phyloP scores from a whole-genome alignment of 2,888 invertebrate genomes.

The Margaritifera margaritifera region DNA sequence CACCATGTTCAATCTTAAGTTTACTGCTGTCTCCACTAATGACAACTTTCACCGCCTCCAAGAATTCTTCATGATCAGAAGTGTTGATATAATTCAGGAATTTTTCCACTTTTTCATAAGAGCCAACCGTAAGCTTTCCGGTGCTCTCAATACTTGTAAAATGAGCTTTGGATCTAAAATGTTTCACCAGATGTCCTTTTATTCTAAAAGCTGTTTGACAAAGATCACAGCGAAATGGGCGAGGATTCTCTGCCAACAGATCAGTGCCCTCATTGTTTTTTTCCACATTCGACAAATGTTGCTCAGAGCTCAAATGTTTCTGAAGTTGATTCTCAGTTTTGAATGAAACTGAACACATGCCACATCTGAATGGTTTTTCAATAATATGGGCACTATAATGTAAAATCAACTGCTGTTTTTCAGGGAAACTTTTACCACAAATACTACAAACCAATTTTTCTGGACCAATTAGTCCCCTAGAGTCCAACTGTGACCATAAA shows the following conservation, averaged over 20 bases:
- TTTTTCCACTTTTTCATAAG: slow-evolving; percentile 91
- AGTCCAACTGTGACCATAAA: slow-evolving; percentile 1
- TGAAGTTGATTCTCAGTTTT: slow-evolving; percentile 91
- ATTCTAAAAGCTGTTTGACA: slow-evolving; percentile 95
- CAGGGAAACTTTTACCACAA: slow-evolving; percentile 69
- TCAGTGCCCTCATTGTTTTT: slow-evolving; percentile 35
- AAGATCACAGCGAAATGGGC: slow-evolving; percentile 96
- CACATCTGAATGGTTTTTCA: slow-evolving; percentile 90
- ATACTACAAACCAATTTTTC: slow-evolving; percentile 23
- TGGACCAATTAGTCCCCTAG: not conserved
- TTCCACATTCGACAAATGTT: slow-evolving; percentile 86
- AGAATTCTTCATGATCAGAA: slow-evolving; percentile 76
- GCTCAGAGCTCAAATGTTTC: slow-evolving; percentile 93
- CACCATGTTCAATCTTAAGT: slow-evolving; percentile 13
- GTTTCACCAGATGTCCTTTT: slow-evolving; percentile 97
- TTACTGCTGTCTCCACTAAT: slow-evolving; percentile 15
- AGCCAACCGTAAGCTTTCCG: slow-evolving; percentile 93
- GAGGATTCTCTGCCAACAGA: slow-evolving; percentile 85
- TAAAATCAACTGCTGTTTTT: slow-evolving; percentile 89
- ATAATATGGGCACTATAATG: slow-evolving; percentile 97
- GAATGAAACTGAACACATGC: slow-evolving; percentile 92
- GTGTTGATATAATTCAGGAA: slow-evolving; percentile 96
- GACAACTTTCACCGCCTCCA: slow-evolving; percentile 21
- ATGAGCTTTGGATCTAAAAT: slow-evolving; percentile 95
- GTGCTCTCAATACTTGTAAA: slow-evolving; percentile 94